Evolutionary conservation across 2,113 vertebrate species (phyloP), one percentile per base, ranked within the genome.

Genomic region (Actenoides lindsayi): DNA sequence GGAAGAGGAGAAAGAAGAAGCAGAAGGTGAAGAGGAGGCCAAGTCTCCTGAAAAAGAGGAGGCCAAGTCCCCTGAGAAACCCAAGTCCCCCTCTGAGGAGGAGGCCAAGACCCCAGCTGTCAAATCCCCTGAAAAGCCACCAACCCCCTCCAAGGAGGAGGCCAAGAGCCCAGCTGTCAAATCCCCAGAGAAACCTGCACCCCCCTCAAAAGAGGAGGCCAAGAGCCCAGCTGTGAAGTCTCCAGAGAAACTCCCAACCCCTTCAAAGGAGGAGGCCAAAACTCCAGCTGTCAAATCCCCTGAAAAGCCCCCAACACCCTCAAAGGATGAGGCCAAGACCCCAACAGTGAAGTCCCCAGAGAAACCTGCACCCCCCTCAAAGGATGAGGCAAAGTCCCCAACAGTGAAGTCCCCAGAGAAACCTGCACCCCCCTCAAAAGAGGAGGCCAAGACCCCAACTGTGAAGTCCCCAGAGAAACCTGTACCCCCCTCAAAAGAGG

Each of bases 11-110:
- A 95, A 51, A 48, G 93, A 78, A 6, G 97, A 98, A 46, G 96
- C 68, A 7, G 82, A 95, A 25, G 96, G 56, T 39, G 93, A 94
- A 60, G 48, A 97, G 18, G 76, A 96, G 19, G 74, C 81, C 23
- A 97, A 97, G 15, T 92, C 97, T 20, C 97, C 98, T 21, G 89
- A 79, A n/a, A 96, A 97, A 35, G 97, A 96, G 13, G 93, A 97
- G 21, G 75, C 59, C 4, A 64, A 98, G 48, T 96, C 97, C 2
- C 97, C 97, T 0, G 94, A 94, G 4, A 98, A 97, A 6, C n/a
- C 87, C 0, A 6, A 70, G 4, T 67, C 85, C 9, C 97, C 96
- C 15, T 33, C 71, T 16, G 96, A 96, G 14, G 95, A 97, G 31
- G 92, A 27, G 4, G 93, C 78, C 95, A 91, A 83, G 60, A 27